Base-by-base conservation (phyloP, 2,113 vertebrate genomes). In the Phrynocephalus versicolor region DNA sequence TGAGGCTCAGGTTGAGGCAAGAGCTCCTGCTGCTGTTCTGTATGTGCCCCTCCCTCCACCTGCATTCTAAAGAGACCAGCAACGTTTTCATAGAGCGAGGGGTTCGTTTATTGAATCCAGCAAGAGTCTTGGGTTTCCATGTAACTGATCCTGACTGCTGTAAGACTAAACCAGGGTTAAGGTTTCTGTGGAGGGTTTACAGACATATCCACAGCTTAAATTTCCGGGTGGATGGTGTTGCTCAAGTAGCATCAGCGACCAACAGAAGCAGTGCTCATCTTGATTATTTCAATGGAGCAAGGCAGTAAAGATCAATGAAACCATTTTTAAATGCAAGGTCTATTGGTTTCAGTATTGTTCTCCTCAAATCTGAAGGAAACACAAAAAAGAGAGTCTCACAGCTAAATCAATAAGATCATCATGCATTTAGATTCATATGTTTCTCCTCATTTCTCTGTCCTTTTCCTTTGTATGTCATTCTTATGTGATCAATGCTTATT, bases 151-250 rank as follows among this genome's bases (percentile, higher is more conserved):
- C 58, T 67, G 71, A 25, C 45, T 60, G 62, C 69, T 89, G 65
- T 3, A 0, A 23, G n/a, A 64, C 7, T 41, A 80, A 69, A 85
- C 51, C 35, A 57, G 16, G 64, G 30, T 30, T 51, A 57, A 79
- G 72, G 82, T 82, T 88, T 88, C 84, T 93, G 33, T 33, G 80
- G 7, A 15, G 80, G 0, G 67, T 3, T 85, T 85, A 81, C 84
- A 81, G 60, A 65, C 35, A 57, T 72, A 88, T 3, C 74, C 45
- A 16, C 76, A n/a, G 69, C 73, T 86, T 74, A 57, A 33, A 41
- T 83, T 87, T 76, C 78, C 88, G 62, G 25, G 71, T 78, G 41
- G 25, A 71, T 78, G 41, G 0, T 74, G 55, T 71, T n/a, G 83
- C 69, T 79, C 60, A 79, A 69, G 2, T 65, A 0, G 0, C 16